Evolutionary conservation across 2,797 vertebrate species (phyloP).

Genomic region (Bufotes viridis): DNA sequence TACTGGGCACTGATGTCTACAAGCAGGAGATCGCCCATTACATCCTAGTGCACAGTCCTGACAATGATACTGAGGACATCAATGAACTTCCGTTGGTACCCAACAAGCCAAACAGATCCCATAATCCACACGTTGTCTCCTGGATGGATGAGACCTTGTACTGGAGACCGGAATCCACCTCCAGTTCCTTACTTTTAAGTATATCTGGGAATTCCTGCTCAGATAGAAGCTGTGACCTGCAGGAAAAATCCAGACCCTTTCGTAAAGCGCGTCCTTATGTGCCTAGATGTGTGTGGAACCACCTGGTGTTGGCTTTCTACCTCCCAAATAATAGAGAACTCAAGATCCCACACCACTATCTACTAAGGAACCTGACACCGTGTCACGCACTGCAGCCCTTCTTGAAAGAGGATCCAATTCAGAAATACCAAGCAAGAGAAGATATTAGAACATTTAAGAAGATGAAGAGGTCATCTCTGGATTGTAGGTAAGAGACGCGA

Average conservation of each 20-base stretch:
- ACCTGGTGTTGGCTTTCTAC: conserved; percentile 41
- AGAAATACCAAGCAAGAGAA: background rate
- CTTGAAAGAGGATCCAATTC: background rate
- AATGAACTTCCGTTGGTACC: background rate
- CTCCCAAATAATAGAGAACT: background rate
- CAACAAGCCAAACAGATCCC: background rate
- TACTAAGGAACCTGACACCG: background rate
- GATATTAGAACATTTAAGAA: background rate
- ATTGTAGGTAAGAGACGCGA: background rate
- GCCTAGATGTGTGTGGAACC: conserved; percentile 43
- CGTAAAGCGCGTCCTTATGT: background rate
- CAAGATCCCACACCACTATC: background rate
- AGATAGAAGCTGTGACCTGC: background rate
- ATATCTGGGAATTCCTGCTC: background rate
- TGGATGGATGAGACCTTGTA: background rate
- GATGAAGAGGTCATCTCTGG: background rate
- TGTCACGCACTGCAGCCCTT: conserved; percentile 10
- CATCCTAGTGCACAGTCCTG: conserved; percentile 27
- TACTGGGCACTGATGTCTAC: conserved; percentile 38
- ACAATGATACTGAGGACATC: background rate
- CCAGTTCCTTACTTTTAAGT: background rate
- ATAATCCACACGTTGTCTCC: background rate
- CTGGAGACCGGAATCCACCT: conserved; percentile 39
- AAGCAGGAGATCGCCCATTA: conserved; percentile 38
- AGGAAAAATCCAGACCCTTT: background rate